Base-by-base conservation (phyloP, 2,888 invertebrate genomes). In the Lapara coniferarum region DNA sequence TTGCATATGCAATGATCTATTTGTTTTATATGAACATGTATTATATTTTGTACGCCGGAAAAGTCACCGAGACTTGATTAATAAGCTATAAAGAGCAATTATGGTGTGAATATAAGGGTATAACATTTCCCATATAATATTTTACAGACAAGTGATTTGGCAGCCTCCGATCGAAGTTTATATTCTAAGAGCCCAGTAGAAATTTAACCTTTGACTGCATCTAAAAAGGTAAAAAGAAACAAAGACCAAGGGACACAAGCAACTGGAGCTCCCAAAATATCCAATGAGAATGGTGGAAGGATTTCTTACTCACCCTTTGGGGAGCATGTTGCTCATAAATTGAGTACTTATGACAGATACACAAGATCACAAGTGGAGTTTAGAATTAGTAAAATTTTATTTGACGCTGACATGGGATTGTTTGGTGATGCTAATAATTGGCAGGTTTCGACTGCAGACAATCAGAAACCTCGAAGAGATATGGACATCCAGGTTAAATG, bases 191-290 rank as follows among this genome's bases (percentile, higher is more conserved):
- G 16, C 8, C 53, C 53, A 14, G 16, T 53, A 10, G 16, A 16
- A 8, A 8, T 53, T 8, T 1, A n/a, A 53, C 53, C 53, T 2
- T 8, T 16, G 16, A 6, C n/a, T 16, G 10, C 5, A 7, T 7
- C 53, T 16, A 53, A 53, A 6, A 53, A 53, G 53, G 16, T n/a
- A 16, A 53, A 53, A 7, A 53, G 5, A 6, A n/a, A 13, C 52
- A 52, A n/a, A n/a, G 14, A 52, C n/a, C 52, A 52, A 52, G 52
- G n/a, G n/a, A 52, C 52, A 52, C 52, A 52, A 52, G n/a, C 52
- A n/a, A 14, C 10, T 51, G 2, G 12, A 51, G 51, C 12, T 52
- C 14, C 3, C 14, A 52, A 52, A 14, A 52, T n/a, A 52, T 4
- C 52, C 6, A n/a, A 52, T 52, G 52, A 52, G n/a, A 52, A 3